Base-by-base conservation (phyloP, 2,113 vertebrate species). In the Tachycineta bicolor region DNA sequence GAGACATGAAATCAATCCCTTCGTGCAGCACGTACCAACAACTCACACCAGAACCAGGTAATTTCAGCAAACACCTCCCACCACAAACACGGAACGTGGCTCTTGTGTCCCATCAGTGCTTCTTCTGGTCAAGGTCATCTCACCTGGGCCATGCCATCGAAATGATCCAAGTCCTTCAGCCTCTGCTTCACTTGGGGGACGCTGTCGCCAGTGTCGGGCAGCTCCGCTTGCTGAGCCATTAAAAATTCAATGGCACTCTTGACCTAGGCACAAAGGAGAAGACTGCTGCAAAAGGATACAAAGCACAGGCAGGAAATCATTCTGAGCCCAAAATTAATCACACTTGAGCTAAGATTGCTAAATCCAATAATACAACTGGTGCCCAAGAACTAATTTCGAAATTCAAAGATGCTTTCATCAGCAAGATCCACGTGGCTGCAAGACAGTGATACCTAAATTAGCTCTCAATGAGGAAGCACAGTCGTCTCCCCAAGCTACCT, bases 101-200 rank as follows among this genome's bases (percentile, higher is more conserved):
- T 84, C 88, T 20, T 19, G 22, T 10, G 80, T 60, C 84, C 46
- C 83, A 62, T 13, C 8, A 75, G 62, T 10, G 85, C 6, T 37
- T 10, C 39, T 58, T 37, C 69, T 46, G 12, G 16, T 68, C 71
- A 76, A 87, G 43, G 14, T 33, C 29, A 41, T 83, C 97, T 97
- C 96, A 99, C 99, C 98, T 99, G 98, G 91, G 99, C 98, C 87
- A 96, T 96, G 47, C 98, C 98, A 79, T 99, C 98, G 14, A 99
- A 93, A n/a, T 78, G 91, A 56, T 98, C 98, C 94, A 99, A 65
- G 47, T 98, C 98, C 87, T 98, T 98, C 29, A 99, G 97, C 85
- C 98, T 98, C 96, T 99, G 98, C 50, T 99, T 99, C 14, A 98
- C 97, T 87, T 99, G 98, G 82, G 95, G 52, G 76, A 98, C 13